phyloP scores from a whole-genome alignment of 1,140 invertebrate genomes.

The Ceratina calcarata region DNA sequence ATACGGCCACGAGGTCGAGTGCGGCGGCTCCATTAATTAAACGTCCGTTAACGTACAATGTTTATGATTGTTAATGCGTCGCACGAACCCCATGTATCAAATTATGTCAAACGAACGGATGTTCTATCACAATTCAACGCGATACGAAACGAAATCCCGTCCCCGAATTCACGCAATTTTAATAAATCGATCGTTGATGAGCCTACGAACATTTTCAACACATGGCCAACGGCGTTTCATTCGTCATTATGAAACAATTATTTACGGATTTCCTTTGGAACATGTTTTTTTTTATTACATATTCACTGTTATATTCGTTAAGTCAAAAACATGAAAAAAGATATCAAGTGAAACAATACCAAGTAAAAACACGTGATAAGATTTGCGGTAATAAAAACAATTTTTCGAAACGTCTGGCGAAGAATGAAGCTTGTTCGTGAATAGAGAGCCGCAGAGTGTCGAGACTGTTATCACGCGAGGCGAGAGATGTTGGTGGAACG shows the following conservation, averaged over 20 bases:
- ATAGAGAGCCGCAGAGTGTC: not conserved
- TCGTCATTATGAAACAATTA: not conserved
- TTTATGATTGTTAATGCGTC: conserved; percentile 44
- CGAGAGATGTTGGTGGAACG: not conserved
- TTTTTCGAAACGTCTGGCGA: too few relatives aligned
- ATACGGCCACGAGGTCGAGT: not conserved
- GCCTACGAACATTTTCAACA: too few relatives aligned
- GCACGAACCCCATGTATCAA: conserved; percentile 13
- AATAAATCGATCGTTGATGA: too few relatives aligned
- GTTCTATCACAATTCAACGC: conserved; percentile 36
- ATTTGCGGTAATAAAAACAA: too few relatives aligned
- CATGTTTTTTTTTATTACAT: too few relatives aligned
- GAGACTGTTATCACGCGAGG: not conserved
- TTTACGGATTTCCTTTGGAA: too few relatives aligned
- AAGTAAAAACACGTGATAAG: too few relatives aligned
- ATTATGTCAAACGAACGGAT: conserved; percentile 39
- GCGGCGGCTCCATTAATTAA: conserved; percentile 33
- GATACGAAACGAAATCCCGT: conserved; percentile 26
- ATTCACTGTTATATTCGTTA: too few relatives aligned
- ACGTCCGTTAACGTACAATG: conserved; percentile 16
- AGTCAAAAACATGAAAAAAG: too few relatives aligned
- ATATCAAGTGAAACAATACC: too few relatives aligned
- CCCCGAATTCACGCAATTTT: not conserved
- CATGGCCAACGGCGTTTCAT: conserved; percentile 1
- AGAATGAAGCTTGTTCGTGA: not conserved